These are phyloP conservation scores for Acleris holmiana DNA, from an alignment of 2,888 invertebrate species.

Conservation along the genomic window DNA sequence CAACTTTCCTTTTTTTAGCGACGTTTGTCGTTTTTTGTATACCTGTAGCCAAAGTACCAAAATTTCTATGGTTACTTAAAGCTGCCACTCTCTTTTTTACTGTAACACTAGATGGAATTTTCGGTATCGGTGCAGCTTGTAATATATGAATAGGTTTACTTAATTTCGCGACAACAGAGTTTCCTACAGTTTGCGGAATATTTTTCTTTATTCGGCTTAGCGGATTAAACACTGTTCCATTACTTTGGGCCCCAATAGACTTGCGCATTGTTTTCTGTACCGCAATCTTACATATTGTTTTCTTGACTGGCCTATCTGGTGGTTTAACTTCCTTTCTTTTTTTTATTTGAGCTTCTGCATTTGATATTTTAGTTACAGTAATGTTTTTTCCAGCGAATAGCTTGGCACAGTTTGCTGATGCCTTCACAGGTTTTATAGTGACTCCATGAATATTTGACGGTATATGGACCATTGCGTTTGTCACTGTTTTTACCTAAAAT, in stretches of 20 bases:
- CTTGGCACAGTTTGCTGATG: slow-evolving; percentile 42
- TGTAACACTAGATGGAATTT: slow-evolving; percentile 67
- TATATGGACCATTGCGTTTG: slow-evolving; percentile 76
- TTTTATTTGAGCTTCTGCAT: slow-evolving; percentile 44
- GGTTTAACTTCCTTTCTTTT: slow-evolving; percentile 40
- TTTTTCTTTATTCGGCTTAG: slow-evolving; percentile 8
- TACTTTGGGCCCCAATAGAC: neutral
- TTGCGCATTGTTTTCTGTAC: slow-evolving; percentile 8
- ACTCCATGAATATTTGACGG: slow-evolving; percentile 60
- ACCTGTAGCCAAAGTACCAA: neutral
- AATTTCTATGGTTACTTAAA: slow-evolving; percentile 38
- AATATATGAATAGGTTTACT: slow-evolving; percentile 45
- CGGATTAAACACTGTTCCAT: slow-evolving; percentile 20
- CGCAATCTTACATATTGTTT: slow-evolving; percentile 36
- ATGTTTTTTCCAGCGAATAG: slow-evolving; percentile 47
- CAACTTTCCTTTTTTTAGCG: slow-evolving; percentile 37
- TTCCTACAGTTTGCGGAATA: neutral
- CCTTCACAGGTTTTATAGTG: slow-evolving; percentile 58
- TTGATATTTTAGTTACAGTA: slow-evolving; percentile 48
- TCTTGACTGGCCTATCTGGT: slow-evolving; percentile 43
- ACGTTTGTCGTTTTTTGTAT: neutral
- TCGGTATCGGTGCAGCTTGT: slow-evolving; percentile 47
- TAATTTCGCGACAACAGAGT: slow-evolving; percentile 18
- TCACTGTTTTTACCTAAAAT: slow-evolving; percentile 63
- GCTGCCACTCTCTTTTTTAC: slow-evolving; percentile 52